A percentile compares a stretch with the other conserved stretches of the same genome.
Evolutionary conservation across 2,797 vertebrate genomes (phyloP).

Genomic region (Bryconaethiops microstoma): DNA sequence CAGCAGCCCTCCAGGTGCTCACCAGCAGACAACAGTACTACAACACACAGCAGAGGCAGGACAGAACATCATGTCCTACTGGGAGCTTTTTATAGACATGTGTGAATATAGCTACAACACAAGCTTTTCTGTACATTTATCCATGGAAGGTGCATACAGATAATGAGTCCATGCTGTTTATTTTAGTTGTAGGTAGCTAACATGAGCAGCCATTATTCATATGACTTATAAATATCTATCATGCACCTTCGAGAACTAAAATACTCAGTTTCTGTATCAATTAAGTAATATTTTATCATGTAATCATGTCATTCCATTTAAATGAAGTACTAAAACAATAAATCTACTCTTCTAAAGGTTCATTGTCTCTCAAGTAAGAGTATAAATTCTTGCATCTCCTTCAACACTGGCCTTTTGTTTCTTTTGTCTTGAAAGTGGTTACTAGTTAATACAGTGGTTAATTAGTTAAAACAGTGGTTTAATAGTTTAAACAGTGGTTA

Average conservation of each 20-base stretch:
- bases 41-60: neutral
- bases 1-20: constrained; percentile 87
- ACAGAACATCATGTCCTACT: neutral
- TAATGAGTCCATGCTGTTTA: neutral
- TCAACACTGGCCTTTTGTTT: neutral
- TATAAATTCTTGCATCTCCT: neutral
- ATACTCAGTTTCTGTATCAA: neutral
- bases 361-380: neutral
- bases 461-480: too few relatives aligned
- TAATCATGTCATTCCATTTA: neutral
- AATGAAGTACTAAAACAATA: neutral
- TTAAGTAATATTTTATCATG: neutral
- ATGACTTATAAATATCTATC: neutral
- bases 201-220: neutral
- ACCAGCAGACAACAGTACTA: neutral
- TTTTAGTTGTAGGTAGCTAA: neutral
- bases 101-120: neutral
- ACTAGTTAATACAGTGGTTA: too few relatives aligned
- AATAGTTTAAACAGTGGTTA: too few relatives aligned
- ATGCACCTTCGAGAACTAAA: neutral
- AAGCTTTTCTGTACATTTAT: constrained; percentile 6
- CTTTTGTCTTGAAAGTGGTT: neutral
- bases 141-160: neutral
- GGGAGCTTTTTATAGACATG: neutral
- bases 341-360: neutral